Evolutionary conservation across 2,888 invertebrate genomes (phyloP).

Genomic region (Spodoptera exigua): DNA sequence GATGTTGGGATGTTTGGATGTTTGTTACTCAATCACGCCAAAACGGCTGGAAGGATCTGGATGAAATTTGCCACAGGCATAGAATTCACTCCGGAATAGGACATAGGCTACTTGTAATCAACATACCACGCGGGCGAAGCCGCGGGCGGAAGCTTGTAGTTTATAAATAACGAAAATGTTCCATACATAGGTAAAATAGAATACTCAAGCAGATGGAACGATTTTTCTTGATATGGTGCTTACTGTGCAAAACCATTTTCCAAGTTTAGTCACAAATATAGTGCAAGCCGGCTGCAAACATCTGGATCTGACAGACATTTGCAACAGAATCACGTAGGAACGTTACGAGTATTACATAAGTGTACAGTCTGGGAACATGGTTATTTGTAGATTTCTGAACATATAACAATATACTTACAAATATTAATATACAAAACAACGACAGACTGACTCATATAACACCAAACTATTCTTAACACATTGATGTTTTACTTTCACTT

Average conservation of each 20-base stretch:
- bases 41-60: too few relatives aligned
- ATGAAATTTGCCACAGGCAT: too few relatives aligned
- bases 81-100: too few relatives aligned
- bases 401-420: not conserved
- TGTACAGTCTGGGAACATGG: not conserved
- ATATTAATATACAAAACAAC: too few relatives aligned
- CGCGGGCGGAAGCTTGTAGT: too few relatives aligned
- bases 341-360: not conserved
- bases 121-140: too few relatives aligned
- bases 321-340: not conserved
- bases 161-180: not conserved
- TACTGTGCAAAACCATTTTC: not conserved
- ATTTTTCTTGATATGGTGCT: conserved; percentile 5
- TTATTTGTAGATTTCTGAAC: not conserved
- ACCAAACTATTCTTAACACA: too few relatives aligned
- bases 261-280: not conserved
- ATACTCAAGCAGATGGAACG: conserved; percentile 9
- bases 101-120: too few relatives aligned
- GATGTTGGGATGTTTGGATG: too few relatives aligned
- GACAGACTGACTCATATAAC: too few relatives aligned
- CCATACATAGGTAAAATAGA: conserved; percentile 5
- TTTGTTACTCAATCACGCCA: too few relatives aligned
- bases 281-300: conserved; percentile 1
- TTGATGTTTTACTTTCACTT: conserved; percentile 1
- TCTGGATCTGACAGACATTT: conserved; percentile 1